These are phyloP conservation scores for Hippocampus mohnikei DNA, from an alignment of 2,113 vertebrate genomes.

Conservation along the genomic window DNA sequence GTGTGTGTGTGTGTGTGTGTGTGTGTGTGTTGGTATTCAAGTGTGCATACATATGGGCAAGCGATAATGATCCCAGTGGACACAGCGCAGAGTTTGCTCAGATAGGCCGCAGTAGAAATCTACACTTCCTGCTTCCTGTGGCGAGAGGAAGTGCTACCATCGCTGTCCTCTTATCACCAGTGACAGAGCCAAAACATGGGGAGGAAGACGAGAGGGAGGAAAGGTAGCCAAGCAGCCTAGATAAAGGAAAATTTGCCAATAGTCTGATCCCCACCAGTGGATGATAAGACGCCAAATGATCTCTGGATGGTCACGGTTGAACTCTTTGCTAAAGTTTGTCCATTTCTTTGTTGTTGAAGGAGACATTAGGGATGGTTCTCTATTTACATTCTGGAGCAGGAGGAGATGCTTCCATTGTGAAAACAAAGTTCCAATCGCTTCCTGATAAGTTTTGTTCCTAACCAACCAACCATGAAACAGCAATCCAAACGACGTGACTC, in stretches of 20 bases:
- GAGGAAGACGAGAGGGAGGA: conserved; percentile 35
- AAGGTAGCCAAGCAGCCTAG: conserved; percentile 17
- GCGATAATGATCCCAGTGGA: conserved; percentile 36
- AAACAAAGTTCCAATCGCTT: not conserved
- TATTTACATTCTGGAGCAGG: not conserved
- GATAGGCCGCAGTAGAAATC: conserved; percentile 51
- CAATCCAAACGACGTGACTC: too few species aligned
- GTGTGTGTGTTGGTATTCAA: not conserved
- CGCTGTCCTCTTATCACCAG: conserved; percentile 67
- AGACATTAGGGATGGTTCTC: not conserved
- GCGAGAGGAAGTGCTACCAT: conserved; percentile 69
- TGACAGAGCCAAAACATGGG: conserved; percentile 52
- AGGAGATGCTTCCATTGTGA: not conserved
- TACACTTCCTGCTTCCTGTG: conserved; percentile 71
- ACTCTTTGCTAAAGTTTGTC: too few species aligned
- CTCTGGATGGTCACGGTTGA: too few species aligned
- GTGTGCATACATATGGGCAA: not conserved
- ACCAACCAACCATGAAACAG: not conserved
- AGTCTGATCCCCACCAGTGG: not conserved
- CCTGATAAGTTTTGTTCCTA: not conserved
- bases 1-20: not conserved
- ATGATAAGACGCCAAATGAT: not conserved
- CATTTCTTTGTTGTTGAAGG: not conserved
- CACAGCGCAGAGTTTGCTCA: conserved; percentile 32
- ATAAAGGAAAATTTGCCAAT: conserved; percentile 32